Evolutionary conservation across 2,113 vertebrate genomes (phyloP).

Genomic region (Dolichallabes microphthalmus): DNA sequence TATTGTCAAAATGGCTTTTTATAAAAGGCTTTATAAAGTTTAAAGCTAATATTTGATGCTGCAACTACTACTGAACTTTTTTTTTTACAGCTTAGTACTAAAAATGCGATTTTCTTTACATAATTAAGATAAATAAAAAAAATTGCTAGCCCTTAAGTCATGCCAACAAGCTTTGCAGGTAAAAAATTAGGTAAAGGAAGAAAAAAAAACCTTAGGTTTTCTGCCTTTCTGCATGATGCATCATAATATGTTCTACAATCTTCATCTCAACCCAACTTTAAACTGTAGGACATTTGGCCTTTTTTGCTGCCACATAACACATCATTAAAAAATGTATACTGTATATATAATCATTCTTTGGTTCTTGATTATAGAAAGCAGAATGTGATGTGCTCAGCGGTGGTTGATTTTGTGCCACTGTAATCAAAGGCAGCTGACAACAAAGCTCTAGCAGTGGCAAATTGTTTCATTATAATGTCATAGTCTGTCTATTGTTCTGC

Average conservation of each 20-base stretch:
- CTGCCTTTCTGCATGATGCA: neutral
- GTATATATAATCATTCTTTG: neutral
- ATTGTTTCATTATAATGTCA: neutral
- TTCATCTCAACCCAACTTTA: neutral
- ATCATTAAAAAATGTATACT: no score
- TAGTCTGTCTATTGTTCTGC: neutral
- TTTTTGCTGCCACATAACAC: neutral
- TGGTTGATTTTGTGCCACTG: neutral
- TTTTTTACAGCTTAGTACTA: no score
- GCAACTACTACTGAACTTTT: no score
- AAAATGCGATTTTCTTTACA: no score
- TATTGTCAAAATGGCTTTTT: neutral
- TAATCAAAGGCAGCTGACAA: neutral
- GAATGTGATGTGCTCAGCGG: neutral
- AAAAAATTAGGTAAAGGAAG: neutral
- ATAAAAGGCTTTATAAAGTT: neutral
- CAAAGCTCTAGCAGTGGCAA: neutral
- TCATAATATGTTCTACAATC: neutral
- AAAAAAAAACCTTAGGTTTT: neutral
- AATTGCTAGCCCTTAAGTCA: no score
- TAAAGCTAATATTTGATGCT: no score
- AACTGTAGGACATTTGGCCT: neutral
- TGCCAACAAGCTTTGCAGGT: neutral
- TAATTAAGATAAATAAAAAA: no score
- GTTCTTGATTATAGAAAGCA: neutral